A percentile compares a stretch with the other conserved stretches of the same genome.
phyloP scores from a whole-genome alignment of 2,888 invertebrate genomes.

The Catonia carolina region DNA sequence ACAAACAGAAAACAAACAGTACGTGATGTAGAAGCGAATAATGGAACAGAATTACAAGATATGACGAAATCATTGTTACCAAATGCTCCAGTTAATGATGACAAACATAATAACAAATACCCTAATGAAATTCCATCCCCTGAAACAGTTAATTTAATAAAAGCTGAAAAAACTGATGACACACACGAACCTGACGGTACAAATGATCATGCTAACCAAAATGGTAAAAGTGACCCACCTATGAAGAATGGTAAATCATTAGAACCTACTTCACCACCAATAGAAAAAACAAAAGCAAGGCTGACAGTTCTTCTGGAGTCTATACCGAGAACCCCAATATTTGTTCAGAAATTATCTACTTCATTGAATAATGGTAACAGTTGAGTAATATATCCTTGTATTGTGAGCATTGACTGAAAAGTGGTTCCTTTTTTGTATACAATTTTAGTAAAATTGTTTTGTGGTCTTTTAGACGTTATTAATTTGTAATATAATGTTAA shows the following conservation, averaged over 20 bases:
- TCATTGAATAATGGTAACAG: no score
- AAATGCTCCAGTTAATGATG: conserved; percentile 29
- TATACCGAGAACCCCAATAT: conserved; percentile 25
- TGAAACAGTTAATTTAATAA: conserved; percentile 21
- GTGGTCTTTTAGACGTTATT: no score
- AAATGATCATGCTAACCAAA: conserved; percentile 16
- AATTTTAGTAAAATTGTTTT: no score
- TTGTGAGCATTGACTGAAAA: no score
- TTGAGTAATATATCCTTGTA: no score
- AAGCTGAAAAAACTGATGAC: conserved; percentile 16
- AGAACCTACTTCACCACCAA: conserved; percentile 12
- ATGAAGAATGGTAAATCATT: conserved; percentile 1
- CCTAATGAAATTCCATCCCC: conserved; percentile 19
- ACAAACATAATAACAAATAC: conserved; percentile 17
- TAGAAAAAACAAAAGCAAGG: conserved; percentile 22
- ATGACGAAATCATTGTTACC: conserved; percentile 32
- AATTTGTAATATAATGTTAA: no score
- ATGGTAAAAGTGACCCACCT: conserved; percentile 19
- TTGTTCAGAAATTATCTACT: conserved; percentile 19
- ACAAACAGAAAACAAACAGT: conserved; percentile 14
- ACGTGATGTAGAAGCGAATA: conserved; percentile 26
- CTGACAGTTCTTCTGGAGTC: conserved; percentile 22
- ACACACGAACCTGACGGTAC: conserved; percentile 2
- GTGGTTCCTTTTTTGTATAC: no score
- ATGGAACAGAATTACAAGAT: conserved; percentile 32